Percentiles rank a stretch among this genome's conserved stretches.
Evolutionary conservation across 2,113 vertebrate genomes (phyloP).

Genomic region (Psephotus haematonotus): DNA sequence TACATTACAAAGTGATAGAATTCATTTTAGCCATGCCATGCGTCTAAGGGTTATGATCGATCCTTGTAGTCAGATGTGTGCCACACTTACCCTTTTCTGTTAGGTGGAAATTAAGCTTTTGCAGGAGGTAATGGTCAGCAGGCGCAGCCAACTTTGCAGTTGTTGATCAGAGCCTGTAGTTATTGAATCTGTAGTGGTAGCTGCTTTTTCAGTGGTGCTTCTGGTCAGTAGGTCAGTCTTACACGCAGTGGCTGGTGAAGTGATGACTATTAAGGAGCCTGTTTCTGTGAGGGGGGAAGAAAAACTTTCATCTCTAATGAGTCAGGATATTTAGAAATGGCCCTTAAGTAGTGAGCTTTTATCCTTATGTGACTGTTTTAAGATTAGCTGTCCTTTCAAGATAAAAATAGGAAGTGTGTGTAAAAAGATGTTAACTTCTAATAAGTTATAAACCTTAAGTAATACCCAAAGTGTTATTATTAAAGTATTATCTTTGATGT

Average conservation of each 20-base stretch:
- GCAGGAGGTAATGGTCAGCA: not conserved
- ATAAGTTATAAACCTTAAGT: not conserved
- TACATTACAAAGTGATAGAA: not conserved
- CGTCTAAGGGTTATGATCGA: not conserved
- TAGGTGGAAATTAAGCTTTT: not conserved
- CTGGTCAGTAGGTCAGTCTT: not conserved
- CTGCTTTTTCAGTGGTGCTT: not conserved
- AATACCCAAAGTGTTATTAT: not conserved
- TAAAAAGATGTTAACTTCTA: not conserved
- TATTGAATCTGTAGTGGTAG: not conserved
- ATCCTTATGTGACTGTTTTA: not conserved
- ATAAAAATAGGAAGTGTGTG: not conserved
- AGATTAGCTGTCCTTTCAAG: not conserved
- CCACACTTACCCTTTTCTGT: not conserved
- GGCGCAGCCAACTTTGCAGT: not conserved
- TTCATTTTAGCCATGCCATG: not conserved
- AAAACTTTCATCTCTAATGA: not conserved
- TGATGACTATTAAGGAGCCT: not conserved
- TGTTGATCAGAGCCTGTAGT: not conserved
- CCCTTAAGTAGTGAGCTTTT: not conserved
- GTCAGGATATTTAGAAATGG: not conserved
- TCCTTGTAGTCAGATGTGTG: rapidly evolving
- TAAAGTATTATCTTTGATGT: not conserved
- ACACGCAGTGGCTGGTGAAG: rapidly evolving
- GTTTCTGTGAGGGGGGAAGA: not conserved